Percentiles rank a stretch among this genome's conserved stretches.
These are phyloP conservation scores for Climacteris rufus DNA, from an alignment of 2,113 vertebrate species.

Conservation along the genomic window DNA sequence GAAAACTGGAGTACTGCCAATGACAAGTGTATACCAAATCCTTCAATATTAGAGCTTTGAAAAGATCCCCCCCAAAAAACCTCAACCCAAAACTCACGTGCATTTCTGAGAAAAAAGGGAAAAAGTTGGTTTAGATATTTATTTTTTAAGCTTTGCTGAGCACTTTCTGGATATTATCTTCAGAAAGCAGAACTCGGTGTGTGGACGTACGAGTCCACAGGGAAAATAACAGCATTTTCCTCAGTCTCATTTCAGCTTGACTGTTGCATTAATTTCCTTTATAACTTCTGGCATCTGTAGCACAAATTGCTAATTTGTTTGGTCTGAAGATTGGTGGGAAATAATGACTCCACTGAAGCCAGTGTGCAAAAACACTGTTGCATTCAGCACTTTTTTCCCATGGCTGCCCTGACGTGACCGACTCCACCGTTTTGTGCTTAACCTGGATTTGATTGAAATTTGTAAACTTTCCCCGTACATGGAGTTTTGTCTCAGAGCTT, in stretches of 20 bases:
- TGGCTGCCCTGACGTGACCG: background rate
- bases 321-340: background rate
- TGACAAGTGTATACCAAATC: background rate
- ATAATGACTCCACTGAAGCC: background rate
- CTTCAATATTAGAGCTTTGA: background rate
- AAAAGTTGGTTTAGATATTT: background rate
- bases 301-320: background rate
- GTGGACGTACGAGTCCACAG: background rate
- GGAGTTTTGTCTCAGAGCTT: background rate
- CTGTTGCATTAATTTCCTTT: background rate
- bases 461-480: rapidly evolving
- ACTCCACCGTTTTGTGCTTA: background rate
- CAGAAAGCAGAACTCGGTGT: background rate
- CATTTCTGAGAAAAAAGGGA: background rate
- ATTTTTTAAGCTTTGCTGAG: background rate
- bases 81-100: background rate
- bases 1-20: background rate
- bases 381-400: rapidly evolving
- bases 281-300: background rate
- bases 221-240: background rate
- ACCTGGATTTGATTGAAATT: background rate
- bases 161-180: background rate
- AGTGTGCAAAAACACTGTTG: background rate
- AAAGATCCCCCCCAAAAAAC: background rate
- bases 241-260: background rate